Evolutionary conservation across 2,888 invertebrate genomes (phyloP).

Genomic region (Xestia xanthographa): DNA sequence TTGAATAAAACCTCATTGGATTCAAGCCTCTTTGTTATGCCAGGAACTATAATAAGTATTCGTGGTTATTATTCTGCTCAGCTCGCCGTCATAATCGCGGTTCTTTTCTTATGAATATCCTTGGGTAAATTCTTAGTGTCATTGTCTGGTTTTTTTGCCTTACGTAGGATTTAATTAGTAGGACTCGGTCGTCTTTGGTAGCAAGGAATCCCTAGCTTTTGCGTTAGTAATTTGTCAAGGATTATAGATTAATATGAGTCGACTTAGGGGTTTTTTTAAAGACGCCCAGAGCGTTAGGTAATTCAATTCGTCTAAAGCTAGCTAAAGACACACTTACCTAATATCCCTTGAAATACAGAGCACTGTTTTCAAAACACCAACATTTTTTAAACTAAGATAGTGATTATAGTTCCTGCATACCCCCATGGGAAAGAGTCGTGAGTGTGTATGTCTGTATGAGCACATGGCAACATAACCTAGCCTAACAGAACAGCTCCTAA

Average conservation of each 20-base stretch:
- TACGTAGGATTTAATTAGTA: constrained; percentile 35
- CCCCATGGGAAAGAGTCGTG: not conserved
- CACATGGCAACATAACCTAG: not conserved
- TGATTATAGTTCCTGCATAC: not conserved
- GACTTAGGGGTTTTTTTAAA: not conserved
- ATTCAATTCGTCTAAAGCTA: not conserved
- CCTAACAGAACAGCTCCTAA: not conserved
- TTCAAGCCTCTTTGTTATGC: constrained; percentile 21
- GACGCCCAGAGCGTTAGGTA: too few species aligned
- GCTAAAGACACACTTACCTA: not conserved
- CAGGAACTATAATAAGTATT: constrained; percentile 9
- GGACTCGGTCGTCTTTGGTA: constrained; percentile 8
- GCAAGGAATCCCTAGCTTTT: constrained; percentile 26
- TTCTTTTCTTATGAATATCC: constrained; percentile 55
- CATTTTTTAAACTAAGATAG: not conserved
- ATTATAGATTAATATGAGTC: not conserved
- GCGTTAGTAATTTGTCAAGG: not conserved
- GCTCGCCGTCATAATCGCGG: constrained; percentile 45
- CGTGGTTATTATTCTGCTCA: constrained; percentile 62
- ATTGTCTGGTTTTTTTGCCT: constrained; percentile 48
- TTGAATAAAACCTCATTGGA: constrained; percentile 12
- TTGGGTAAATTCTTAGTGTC: constrained; percentile 54
- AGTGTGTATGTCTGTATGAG: not conserved
- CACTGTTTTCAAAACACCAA: too few species aligned
- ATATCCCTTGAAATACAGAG: too few species aligned